Conservation (phyloP, 2,797 vertebrate species). For the Coregonus suidteri region DNA sequence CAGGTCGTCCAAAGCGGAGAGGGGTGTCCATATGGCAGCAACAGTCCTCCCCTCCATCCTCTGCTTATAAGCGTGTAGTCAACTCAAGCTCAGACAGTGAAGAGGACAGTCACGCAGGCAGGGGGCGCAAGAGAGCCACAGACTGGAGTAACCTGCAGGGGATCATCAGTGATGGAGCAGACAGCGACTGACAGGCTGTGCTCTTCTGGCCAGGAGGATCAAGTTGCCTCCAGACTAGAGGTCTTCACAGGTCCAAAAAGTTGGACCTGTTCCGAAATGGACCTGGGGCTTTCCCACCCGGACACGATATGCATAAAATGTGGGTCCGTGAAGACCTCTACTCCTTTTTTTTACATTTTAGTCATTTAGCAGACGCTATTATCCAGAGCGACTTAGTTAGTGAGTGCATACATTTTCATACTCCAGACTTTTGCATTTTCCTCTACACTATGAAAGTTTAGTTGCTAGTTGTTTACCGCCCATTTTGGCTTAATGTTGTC, state of each 20-base stretch:
- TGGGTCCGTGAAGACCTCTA: background rate
- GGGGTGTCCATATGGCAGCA: conserved; percentile 37
- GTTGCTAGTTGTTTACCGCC: background rate
- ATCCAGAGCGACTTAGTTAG: too few species aligned
- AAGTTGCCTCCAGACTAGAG: background rate
- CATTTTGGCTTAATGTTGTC: too few species aligned
- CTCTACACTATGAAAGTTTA: background rate
- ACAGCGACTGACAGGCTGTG: conserved; percentile 71
- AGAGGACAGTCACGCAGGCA: conserved; percentile 35
- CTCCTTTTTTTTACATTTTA: background rate
- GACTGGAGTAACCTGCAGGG: conserved; percentile 83
- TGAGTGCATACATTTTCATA: too few species aligned
- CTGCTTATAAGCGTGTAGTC: conserved; percentile 62
- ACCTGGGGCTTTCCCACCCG: too few species aligned
- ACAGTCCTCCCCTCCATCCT: conserved; percentile 27
- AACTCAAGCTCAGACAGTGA: conserved; percentile 72
- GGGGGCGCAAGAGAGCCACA: conserved; percentile 48
- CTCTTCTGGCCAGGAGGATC: background rate
- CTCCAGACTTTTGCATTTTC: background rate
- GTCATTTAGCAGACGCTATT: too few species aligned
- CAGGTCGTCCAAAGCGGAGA: conserved; percentile 82
- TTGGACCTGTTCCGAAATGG: too few species aligned
- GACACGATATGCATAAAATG: too few species aligned
- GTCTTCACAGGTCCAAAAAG: background rate
- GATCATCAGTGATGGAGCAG: conserved; percentile 85